Base-by-base conservation (phyloP, 1,140 invertebrate species). In the Pogonus chalceus region DNA sequence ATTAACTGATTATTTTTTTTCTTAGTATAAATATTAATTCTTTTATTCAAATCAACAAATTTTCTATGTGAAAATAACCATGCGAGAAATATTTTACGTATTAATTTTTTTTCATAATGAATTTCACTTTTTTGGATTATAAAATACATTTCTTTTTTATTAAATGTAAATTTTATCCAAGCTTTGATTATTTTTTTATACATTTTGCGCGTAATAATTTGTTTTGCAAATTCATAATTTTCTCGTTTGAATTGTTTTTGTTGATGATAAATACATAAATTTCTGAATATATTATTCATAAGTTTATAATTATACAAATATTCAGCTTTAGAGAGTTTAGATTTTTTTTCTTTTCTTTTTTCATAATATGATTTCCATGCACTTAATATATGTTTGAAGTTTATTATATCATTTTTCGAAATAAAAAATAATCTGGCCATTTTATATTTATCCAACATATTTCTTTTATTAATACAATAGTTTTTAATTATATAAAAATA, bases 251-350 rank as follows among this genome's bases (percentile, higher is more conserved):
- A 31, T 23, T 52, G 26, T 31, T 20, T 49, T 2, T 57, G 10
- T 31, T 20, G 52, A 35, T 43, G 49, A 53, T 56, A 62, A 23
- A 16, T 43, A 35, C 26, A 35, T 24, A 56, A 54, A 23, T 20
- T 50, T n/a, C 46, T 43, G 22, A 64, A 59, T 35, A 23, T 26
- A 51, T 55, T 55, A 14, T 46, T 35, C 39, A 51, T 35, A 14
- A 64, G 22, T 53, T 53, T 56, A 18, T 53, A 12, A 10, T 39
- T 24, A 54, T 60, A 56, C 50, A 54, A 56, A 18, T 59, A 35
- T 2, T 23, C 0, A 9, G 57, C 56, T 35, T 24, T 7, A 26
- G 35, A 2, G 2, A 52, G 48, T 23, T 53, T 54, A 18, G 49
- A 23, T 50, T 23, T 53, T 20, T 50, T 21, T 14, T 16, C 20